Evolutionary conservation across 2,797 vertebrate genomes (phyloP), one percentile per base, ranked within the genome.

Genomic region (Alectoris magna): DNA sequence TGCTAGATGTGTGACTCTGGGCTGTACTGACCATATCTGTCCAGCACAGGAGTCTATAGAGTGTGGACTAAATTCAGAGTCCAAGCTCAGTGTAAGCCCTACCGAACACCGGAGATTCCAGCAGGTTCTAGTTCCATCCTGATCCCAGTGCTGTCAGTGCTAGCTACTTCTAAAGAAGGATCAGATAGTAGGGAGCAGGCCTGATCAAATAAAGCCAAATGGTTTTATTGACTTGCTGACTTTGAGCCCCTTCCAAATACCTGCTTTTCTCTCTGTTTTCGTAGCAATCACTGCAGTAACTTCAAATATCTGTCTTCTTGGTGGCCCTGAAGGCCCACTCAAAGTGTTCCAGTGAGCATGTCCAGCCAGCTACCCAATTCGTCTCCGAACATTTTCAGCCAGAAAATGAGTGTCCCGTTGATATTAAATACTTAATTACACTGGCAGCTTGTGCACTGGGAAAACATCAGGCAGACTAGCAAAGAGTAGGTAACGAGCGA

Each of bases 381-480:
- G 41, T 79, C 26, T 41, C 38, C 22, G 84, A 78, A 80, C 67
- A 68, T 74, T 69, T 2, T 19, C 59, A 90, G 64, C 48, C 87
- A 72, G 75, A 74, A 71, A 39, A 77, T 55, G 70, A 87, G 19
- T 10, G 63, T 53, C 73, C 34, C 78, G 77, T 2, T 69, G 69
- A 23, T 80, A 74, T n/a, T 76, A 77, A 85, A 55, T 58, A 73
- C 14, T 27, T 86, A 81, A 83, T 87, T 91, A 55, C 18, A 26
- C 38, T 53, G 88, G 92, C 75, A 79, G 66, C 34, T 64, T 18
- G 62, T 64, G 66, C 63, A 26, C 49, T 14, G 24, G 53, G 34
- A 3, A 1, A 64, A 72, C 49, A 31, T 36, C n/a, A 34, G 92
- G 53, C 68, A 41, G 64, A 53, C 39, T 9, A 48, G 87, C 60